A percentile compares a stretch with the other conserved stretches of the same genome.
These are phyloP conservation scores for Cepphus grylle DNA, from an alignment of 2,113 vertebrate genomes.

Conservation along the genomic window DNA sequence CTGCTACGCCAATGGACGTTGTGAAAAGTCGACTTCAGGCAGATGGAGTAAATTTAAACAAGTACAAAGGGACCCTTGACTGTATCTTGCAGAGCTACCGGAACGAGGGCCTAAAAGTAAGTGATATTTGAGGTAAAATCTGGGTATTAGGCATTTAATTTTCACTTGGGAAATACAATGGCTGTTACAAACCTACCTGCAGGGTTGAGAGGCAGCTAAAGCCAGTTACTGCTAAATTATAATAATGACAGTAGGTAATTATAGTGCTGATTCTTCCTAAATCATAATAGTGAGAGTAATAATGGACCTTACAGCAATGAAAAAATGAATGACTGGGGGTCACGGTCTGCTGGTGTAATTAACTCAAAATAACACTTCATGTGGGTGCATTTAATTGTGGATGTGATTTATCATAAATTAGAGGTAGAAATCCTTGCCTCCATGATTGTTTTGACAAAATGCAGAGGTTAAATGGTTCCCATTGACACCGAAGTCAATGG, in stretches of 20 bases:
- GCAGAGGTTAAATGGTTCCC: background rate
- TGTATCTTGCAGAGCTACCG: constrained; percentile 90
- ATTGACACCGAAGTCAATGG: background rate
- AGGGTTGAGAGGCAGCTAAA: background rate
- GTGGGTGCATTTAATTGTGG: background rate
- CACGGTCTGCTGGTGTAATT: background rate
- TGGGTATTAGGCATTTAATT: background rate
- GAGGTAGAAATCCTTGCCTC: background rate
- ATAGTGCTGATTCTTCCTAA: background rate
- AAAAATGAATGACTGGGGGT: background rate
- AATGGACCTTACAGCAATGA: background rate
- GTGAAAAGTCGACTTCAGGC: constrained; percentile 96
- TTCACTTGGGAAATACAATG: background rate
- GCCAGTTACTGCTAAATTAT: background rate
- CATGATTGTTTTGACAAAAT: background rate
- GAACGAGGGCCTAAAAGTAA: constrained; percentile 90
- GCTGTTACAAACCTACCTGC: background rate
- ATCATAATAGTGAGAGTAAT: background rate
- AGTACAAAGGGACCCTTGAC: constrained; percentile 88
- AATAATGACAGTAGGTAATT: background rate
- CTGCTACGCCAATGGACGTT: constrained; percentile 91
- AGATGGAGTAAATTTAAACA: constrained; percentile 84
- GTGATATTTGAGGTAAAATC: background rate
- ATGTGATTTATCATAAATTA: background rate
- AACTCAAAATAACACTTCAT: background rate